Evolutionary conservation across 2,797 vertebrate genomes (phyloP).

Genomic region (Enteromius treurensis): DNA sequence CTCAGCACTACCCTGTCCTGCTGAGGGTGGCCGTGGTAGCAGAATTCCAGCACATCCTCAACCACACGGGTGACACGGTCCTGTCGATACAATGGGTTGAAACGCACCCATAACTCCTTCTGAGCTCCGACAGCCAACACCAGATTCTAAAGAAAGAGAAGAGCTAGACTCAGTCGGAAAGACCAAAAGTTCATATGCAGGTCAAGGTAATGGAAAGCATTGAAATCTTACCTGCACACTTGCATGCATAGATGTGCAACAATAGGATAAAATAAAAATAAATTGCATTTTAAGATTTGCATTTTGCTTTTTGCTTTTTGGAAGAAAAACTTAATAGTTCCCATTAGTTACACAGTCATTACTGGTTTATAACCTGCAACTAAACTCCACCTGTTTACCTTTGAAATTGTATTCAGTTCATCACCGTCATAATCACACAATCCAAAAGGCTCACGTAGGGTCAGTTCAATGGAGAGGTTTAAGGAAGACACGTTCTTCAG

Average conservation of each 20-base stretch:
- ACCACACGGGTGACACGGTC: constrained; percentile 69
- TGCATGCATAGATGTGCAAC: constrained; percentile 13
- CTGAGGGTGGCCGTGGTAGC: constrained; percentile 82
- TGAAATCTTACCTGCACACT: neutral
- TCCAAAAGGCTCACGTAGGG: constrained; percentile 77
- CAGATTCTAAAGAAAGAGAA: constrained; percentile 72
- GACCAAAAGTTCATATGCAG: neutral
- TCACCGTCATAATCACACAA: constrained; percentile 67
- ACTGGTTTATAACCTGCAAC: neutral
- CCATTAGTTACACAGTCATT: neutral
- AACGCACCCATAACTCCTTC: constrained; percentile 78
- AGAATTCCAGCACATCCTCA: constrained; percentile 78
- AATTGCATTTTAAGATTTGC: neutral
- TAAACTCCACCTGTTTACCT: constrained; percentile 64
- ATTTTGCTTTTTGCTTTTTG: neutral
- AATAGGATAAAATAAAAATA: constrained; percentile 13
- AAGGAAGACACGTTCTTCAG: constrained; percentile 83
- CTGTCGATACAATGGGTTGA: constrained; percentile 77
- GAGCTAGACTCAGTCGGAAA: constrained; percentile 4
- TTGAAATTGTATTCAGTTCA: constrained; percentile 59
- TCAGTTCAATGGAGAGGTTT: constrained; percentile 75
- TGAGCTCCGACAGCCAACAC: constrained; percentile 71
- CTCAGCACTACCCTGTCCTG: constrained; percentile 74
- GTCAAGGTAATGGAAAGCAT: constrained; percentile 7
- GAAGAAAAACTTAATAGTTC: neutral